Evolutionary conservation across 1,140 invertebrate species (phyloP).

Genomic region (Cataglyphis hispanica): DNA sequence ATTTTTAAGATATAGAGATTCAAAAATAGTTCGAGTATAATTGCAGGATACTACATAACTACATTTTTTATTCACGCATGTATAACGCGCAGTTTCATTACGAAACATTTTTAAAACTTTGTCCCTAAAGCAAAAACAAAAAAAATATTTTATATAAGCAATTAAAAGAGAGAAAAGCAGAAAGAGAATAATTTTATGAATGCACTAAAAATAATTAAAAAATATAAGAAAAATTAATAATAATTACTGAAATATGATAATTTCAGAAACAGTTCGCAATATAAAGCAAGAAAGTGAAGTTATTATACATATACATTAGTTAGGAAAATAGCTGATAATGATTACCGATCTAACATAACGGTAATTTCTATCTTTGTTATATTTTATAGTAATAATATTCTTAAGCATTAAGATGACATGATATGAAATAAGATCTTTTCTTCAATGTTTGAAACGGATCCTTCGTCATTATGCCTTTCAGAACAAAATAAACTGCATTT

Average conservation of each 20-base stretch:
- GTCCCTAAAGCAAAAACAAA: background rate
- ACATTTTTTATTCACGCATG: background rate
- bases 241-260: background rate
- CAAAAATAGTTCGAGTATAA: background rate
- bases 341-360: conserved; percentile 8
- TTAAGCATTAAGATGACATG: conserved; percentile 37
- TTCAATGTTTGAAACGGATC: background rate
- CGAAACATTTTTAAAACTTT: background rate
- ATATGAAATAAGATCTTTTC: conserved; percentile 27
- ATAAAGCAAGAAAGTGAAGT: background rate
- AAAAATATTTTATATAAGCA: background rate
- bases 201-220: background rate
- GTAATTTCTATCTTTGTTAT: background rate
- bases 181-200: background rate
- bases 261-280: background rate
- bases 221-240: background rate
- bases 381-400: conserved; percentile 34
- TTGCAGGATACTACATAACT: background rate
- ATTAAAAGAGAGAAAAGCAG: background rate
- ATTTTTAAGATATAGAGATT: background rate
- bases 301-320: background rate
- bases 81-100: background rate
- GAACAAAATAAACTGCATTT: no score
- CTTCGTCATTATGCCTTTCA: background rate
- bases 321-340: conserved; percentile 44